Conservation (phyloP, 2,797 vertebrate genomes). For the Brotula barbata region DNA sequence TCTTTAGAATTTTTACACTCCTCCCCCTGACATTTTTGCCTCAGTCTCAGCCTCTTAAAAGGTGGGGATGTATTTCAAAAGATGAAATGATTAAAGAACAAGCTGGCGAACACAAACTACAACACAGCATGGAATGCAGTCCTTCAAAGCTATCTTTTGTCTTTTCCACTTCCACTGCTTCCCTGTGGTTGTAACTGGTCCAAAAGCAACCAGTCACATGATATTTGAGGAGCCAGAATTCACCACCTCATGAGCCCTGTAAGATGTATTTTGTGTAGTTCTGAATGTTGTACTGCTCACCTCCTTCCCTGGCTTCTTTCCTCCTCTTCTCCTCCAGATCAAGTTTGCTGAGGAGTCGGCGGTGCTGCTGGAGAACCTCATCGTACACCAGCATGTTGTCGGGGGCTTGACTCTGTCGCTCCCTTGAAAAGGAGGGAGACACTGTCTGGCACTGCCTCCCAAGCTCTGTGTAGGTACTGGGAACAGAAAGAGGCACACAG, state of each 20-base stretch:
- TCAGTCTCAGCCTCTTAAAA: not conserved
- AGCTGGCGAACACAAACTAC: not conserved
- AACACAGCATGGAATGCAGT: not conserved
- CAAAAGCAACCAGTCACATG: too few species aligned
- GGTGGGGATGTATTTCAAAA: not conserved
- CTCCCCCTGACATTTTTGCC: not conserved
- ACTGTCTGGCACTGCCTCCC: constrained; percentile 53
- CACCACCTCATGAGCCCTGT: too few species aligned
- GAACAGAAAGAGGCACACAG: constrained; percentile 40
- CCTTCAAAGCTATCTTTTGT: not conserved
- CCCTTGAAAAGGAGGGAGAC: constrained; percentile 69
- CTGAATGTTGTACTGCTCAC: constrained; percentile 62
- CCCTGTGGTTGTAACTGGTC: too few species aligned
- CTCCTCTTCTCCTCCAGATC: constrained; percentile 88
- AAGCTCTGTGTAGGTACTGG: constrained; percentile 59
- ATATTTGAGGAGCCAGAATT: too few species aligned
- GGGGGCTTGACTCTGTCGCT: constrained; percentile 56
- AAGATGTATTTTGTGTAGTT: too few species aligned
- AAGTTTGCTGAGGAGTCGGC: constrained; percentile 88
- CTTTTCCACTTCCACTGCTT: not conserved
- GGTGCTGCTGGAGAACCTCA: constrained; percentile 87
- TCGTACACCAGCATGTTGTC: constrained; percentile 86
- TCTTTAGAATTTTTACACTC: not conserved
- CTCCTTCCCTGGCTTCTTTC: constrained; percentile 74
- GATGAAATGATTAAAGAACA: not conserved